A percentile compares a stretch with the other conserved stretches of the same genome.
These are phyloP conservation scores for Pollachius pollachius DNA, from an alignment of 2,113 vertebrate species.

Conservation along the genomic window DNA sequence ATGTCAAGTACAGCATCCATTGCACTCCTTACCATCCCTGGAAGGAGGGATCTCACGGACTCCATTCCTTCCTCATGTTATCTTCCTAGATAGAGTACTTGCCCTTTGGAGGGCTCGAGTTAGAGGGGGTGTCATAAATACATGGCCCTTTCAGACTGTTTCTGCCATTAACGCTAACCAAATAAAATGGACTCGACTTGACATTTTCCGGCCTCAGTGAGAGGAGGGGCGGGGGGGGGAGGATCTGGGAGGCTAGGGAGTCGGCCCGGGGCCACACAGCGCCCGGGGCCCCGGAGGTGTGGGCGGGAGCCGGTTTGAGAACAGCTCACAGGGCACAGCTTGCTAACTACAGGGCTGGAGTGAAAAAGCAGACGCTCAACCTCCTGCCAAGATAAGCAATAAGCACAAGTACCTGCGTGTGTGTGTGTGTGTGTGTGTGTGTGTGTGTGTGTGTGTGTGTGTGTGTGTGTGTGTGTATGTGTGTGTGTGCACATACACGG, in stretches of 20 bases:
- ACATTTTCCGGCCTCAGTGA: conserved; percentile 26
- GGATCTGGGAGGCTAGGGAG: conserved; percentile 30
- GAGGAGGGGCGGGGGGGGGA: too few species aligned
- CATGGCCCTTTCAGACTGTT: too few species aligned
- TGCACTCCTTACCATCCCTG: too few species aligned
- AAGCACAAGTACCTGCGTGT: conserved; percentile 2
- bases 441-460: too few species aligned
- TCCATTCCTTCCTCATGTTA: too few species aligned
- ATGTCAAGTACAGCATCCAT: too few species aligned
- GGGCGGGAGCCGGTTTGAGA: conserved; percentile 51
- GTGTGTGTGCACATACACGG: neutral
- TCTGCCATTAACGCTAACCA: too few species aligned
- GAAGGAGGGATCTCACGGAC: too few species aligned
- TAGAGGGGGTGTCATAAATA: too few species aligned
- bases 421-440: neutral
- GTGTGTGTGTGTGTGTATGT: too few species aligned
- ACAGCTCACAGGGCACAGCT: conserved; percentile 42
- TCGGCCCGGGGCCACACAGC: conserved; percentile 57
- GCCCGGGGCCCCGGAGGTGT: conserved; percentile 52
- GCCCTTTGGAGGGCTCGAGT: too few species aligned
- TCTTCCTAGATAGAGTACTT: too few species aligned
- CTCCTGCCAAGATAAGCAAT: conserved; percentile 22
- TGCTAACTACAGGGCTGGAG: conserved; percentile 51
- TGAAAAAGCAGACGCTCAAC: conserved; percentile 52
- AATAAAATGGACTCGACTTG: neutral